Base-by-base conservation (phyloP, 2,113 vertebrate species). In the Dromiciops gliroides region DNA sequence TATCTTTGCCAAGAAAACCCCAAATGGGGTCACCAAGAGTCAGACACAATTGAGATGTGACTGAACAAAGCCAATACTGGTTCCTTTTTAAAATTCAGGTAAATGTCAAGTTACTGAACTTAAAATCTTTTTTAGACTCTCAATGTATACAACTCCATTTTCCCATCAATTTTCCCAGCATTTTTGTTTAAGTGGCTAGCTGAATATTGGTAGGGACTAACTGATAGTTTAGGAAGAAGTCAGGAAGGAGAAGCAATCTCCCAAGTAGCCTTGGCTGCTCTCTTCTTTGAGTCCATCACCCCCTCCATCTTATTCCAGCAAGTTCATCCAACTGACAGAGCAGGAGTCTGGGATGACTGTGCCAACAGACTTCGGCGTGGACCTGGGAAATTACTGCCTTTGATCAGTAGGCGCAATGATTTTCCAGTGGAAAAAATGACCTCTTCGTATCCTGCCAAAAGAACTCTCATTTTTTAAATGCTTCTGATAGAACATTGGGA, bases 341-440 rank as follows among this genome's bases (percentile, higher is more conserved):
- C n/a, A 83, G 67, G 67, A 83, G 67, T 83, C n/a, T 83, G n/a
- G n/a, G n/a, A 23, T 83, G 19, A n/a, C n/a, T 44, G 37, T 22
- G 67, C 67, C 67, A 83, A 23, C n/a, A 83, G n/a, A 83, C n/a
- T 44, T 83, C n/a, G n/a, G 44, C 67, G 67, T 83, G 67, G 67
- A 83, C 67, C 67, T 83, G 19, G n/a, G 67, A 83, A 83, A 83
- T 44, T 83, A n/a, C 6, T 83, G 67, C n/a, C n/a, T 83, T 83
- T 83, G 67, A 83, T 83, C 67, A 83, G 67, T 44, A 19, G 16
- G 67, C 16, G 3, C 67, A 83, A 83, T 83, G 16, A 83, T 83
- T 83, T 83, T 83, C 67, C 67, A 83, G 67, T 83, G 67, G 67
- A 83, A 83, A 83, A 83, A 83, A 83, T 83, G 67, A 83, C 67